phyloP scores from a whole-genome alignment of 2,888 invertebrate genomes.

The Epinotia brunnichana region DNA sequence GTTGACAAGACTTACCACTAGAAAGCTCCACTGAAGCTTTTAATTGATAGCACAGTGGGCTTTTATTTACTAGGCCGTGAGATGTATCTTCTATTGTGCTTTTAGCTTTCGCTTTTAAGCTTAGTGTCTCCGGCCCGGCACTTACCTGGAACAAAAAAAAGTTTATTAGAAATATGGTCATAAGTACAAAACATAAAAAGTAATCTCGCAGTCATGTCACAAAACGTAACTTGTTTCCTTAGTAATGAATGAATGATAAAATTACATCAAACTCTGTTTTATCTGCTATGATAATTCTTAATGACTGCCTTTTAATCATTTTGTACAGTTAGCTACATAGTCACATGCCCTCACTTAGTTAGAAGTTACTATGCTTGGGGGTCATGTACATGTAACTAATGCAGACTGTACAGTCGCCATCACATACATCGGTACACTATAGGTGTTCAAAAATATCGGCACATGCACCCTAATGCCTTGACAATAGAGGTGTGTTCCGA shows the following conservation, averaged over 20 bases:
- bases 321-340: no score
- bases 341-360: no score
- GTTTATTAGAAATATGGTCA: neutral
- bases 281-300: no score
- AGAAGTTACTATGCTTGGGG: no score
- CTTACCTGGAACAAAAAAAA: constrained; percentile 40
- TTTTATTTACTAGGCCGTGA: constrained; percentile 25
- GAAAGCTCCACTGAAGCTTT: constrained; percentile 34
- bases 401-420: no score
- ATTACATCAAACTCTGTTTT: neutral
- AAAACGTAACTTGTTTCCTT: neutral
- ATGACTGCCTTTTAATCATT: no score
- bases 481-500: no score
- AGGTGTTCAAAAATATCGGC: no score
- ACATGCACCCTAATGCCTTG: no score
- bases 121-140: neutral
- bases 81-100: constrained; percentile 25
- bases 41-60: constrained; percentile 29
- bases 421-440: no score
- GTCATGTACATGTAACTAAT: no score
- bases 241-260: neutral
- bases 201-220: neutral
- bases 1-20: constrained; percentile 39
- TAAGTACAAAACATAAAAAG: neutral
- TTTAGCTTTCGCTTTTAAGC: constrained; percentile 35